phyloP scores from a whole-genome alignment of 1,140 invertebrate species.

The Bombus fervidus region DNA sequence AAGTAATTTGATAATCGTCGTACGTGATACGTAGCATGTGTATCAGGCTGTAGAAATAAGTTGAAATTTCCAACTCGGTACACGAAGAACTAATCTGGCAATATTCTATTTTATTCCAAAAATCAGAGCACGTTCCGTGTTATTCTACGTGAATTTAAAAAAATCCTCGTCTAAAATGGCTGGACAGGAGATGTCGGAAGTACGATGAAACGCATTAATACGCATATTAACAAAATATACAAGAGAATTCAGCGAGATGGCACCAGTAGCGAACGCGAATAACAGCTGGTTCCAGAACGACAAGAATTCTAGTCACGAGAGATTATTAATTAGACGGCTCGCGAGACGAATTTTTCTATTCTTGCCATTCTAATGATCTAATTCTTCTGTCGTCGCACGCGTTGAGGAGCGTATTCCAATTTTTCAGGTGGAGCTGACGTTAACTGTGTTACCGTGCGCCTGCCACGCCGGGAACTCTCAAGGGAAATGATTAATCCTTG shows the following conservation, averaged over 20 bases:
- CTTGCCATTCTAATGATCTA: slow-evolving; percentile 26
- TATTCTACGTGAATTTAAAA: neutral
- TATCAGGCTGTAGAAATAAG: neutral
- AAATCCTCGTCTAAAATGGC: neutral
- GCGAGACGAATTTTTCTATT: neutral
- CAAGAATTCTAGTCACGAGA: neutral
- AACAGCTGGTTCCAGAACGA: neutral
- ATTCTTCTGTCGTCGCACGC: slow-evolving; percentile 14
- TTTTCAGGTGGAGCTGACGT: slow-evolving; percentile 14
- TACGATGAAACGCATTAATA: neutral
- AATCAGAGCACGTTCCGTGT: neutral
- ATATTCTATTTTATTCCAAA: neutral
- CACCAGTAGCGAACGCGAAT: neutral
- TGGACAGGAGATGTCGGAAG: neutral
- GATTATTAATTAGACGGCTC: slow-evolving; percentile 30
- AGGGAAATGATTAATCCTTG: slow-evolving; percentile 40
- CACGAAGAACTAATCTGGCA: neutral
- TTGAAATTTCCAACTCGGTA: neutral
- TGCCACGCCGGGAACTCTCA: neutral
- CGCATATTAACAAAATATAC: neutral
- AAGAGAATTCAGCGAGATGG: no score
- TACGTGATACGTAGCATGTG: neutral
- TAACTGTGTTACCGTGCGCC: slow-evolving; percentile 19
- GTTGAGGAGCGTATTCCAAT: neutral
- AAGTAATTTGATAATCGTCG: neutral